phyloP scores from a whole-genome alignment of 2,113 vertebrate genomes.

The Lichenostomus cassidix region DNA sequence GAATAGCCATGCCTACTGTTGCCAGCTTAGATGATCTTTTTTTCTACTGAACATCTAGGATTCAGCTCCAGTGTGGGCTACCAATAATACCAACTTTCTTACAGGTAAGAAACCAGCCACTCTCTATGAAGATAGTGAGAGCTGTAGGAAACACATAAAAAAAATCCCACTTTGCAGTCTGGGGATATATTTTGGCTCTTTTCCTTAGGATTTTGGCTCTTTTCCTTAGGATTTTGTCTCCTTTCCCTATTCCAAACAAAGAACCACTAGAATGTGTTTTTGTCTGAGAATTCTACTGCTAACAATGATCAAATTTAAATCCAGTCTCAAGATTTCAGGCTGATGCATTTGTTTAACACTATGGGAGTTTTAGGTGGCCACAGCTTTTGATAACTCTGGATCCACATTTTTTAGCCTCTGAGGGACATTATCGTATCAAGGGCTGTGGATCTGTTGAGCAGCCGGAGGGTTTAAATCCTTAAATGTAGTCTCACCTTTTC shows the following conservation, averaged over 20 bases:
- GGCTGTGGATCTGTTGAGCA: not conserved
- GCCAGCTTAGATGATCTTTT: not conserved
- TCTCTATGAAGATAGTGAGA: not conserved
- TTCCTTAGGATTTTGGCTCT: not conserved
- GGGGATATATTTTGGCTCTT: not conserved
- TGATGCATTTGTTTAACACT: not conserved
- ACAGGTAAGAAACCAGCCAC: not conserved
- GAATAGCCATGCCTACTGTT: not conserved
- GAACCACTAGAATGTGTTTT: not conserved
- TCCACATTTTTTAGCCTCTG: not conserved
- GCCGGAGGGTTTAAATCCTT: not conserved
- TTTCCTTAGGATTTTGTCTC: not conserved
- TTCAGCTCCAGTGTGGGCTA: not conserved
- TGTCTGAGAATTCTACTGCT: not conserved
- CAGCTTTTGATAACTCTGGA: not conserved
- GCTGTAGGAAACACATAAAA: not conserved
- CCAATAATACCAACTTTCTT: not conserved
- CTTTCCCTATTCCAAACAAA: not conserved
- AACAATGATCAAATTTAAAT: not conserved
- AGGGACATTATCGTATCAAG: not conserved
- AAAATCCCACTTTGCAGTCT: not conserved
- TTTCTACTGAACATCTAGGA: not conserved
- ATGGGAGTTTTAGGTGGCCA: not conserved
- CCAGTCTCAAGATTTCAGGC: not conserved
- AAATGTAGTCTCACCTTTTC: slow-evolving; percentile 76